phyloP scores from a whole-genome alignment of 2,113 vertebrate species.

The Equus przewalskii region DNA sequence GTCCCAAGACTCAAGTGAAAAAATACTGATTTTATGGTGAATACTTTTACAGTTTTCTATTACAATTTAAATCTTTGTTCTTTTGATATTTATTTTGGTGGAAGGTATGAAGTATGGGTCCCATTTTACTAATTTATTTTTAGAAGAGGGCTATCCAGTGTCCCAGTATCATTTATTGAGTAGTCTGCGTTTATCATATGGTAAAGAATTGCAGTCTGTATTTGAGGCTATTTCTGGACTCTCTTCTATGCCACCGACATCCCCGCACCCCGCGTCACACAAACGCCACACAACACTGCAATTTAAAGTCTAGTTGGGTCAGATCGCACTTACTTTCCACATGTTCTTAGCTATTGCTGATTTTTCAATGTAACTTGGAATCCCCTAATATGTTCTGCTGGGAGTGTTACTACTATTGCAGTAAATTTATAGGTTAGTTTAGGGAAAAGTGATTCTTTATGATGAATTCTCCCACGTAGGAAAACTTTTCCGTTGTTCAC shows the following conservation, averaged over 20 bases:
- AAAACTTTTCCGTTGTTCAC: background rate
- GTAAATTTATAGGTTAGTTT: background rate
- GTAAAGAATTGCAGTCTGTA: too few species aligned
- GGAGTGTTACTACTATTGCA: background rate
- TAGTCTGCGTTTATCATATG: background rate
- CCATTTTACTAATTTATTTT: background rate
- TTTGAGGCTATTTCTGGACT: background rate
- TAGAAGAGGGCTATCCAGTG: background rate
- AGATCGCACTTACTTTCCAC: accelerated
- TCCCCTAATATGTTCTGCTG: background rate
- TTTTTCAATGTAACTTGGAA: background rate
- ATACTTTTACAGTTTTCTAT: background rate
- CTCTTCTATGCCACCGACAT: too few species aligned
- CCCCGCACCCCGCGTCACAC: accelerated
- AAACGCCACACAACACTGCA: accelerated
- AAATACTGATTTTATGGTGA: background rate
- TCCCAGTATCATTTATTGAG: background rate
- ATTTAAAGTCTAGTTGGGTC: accelerated
- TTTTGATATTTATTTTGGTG: background rate
- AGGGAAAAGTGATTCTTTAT: background rate
- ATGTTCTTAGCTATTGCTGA: background rate
- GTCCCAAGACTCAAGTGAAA: background rate
- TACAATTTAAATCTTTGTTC: background rate
- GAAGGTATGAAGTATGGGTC: background rate
- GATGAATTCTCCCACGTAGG: background rate